phyloP scores from a whole-genome alignment of 2,113 vertebrate species.

The human region GRCh38 chr9:110913001-110913500 shows the following conservation, averaged over 20 bases:
- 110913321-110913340: background rate
- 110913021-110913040: background rate
- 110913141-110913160: background rate
- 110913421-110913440: background rate
- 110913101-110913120: background rate
- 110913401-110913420: conserved; percentile 35
- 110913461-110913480: background rate
- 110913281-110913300: background rate
- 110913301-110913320: background rate
- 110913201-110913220: background rate
- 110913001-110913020: background rate
- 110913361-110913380: background rate
- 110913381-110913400: background rate
- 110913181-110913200: background rate
- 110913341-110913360: background rate
- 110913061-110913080: conserved; percentile 15
- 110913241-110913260: background rate
- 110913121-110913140: background rate
- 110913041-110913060: background rate
- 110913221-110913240: background rate
- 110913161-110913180: background rate
- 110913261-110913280: background rate
- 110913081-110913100: background rate
- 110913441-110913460: conserved; percentile 37
- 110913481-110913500: background rate